Conservation (phyloP, 2,113 vertebrate species). For the Cheirogaleus medius region DNA sequence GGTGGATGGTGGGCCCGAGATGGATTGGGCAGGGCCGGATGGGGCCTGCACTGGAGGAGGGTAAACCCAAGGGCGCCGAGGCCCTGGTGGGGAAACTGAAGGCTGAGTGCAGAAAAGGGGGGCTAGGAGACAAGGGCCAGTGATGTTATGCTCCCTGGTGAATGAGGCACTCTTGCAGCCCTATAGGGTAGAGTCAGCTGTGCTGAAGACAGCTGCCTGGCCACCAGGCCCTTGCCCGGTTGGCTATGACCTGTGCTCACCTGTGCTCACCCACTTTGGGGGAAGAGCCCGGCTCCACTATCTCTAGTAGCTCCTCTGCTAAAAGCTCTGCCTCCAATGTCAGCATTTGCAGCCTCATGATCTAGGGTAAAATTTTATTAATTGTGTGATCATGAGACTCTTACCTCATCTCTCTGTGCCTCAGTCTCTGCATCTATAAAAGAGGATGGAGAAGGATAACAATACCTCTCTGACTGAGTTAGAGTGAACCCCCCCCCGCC, state of each 20-base stretch:
- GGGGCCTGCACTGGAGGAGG: neutral
- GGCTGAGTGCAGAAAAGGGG: neutral
- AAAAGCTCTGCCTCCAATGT: neutral
- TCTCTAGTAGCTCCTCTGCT: neutral
- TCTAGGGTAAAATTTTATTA: neutral
- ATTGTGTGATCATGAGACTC: neutral
- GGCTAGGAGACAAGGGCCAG: neutral
- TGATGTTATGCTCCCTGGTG: too few species aligned
- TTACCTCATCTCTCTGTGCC: neutral
- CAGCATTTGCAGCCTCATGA: neutral
- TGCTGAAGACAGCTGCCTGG: too few species aligned
- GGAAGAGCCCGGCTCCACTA: neutral
- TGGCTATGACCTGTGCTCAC: neutral
- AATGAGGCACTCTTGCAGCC: neutral
- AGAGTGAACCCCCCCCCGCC: neutral
- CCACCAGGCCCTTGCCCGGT: too few species aligned
- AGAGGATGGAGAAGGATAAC: neutral
- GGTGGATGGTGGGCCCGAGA: neutral
- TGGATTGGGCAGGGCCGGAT: neutral
- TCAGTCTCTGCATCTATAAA: neutral
- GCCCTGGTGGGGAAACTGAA: neutral
- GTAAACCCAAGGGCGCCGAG: neutral
- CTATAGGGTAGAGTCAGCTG: neutral
- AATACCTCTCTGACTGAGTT: neutral
- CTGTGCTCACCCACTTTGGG: neutral